Evolutionary conservation across 2,888 invertebrate species (phyloP), one percentile per base, ranked within the genome.

Genomic region (Syrista parreyssii): DNA sequence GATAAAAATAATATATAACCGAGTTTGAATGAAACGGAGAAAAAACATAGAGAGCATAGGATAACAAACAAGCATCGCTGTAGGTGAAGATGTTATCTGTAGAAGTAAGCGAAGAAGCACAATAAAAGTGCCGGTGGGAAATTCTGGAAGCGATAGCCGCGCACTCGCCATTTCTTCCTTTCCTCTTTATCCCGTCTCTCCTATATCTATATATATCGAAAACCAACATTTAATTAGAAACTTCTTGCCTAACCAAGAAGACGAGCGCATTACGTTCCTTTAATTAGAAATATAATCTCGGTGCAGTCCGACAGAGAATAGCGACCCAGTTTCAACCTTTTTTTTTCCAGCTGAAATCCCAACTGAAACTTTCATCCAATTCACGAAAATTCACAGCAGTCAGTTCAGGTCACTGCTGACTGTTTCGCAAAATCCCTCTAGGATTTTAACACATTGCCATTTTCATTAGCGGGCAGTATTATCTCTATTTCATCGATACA

Each of bases 241-340:
- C 74, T 79, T 82, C 77, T 80, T 80, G 79, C 75, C 36, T 74
- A 71, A 34, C 73, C 31, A 31, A 71, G 71, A 71, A 71, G 31
- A 33, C 33, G 71, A 71, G 33, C 12, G 23, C 32, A 23, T 33
- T 71, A 72, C 77, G 79, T 74, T 80, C 78, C 77, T 82, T 81
- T 82, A 84, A 83, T 83, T 83, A 78, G 80, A 77, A 81, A 77
- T 79, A 80, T 81, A 82, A 82, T 81, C 78, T 82, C 79, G 40
- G 34, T 23, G 55, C 23, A 55, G 23, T 23, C 72, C 75, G 74
- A 75, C 68, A 31, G 68, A 31, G 68, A 34, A 74, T 69, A 33
- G 73, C 68, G 68, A 69, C 68, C 68, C 68, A 76, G 74, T 72
- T 76, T 73, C 69, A 79, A 36, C 73, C 75, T 74, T 75, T 12